phyloP scores from a whole-genome alignment of 2,797 vertebrate genomes.

The Acanthis flammea region DNA sequence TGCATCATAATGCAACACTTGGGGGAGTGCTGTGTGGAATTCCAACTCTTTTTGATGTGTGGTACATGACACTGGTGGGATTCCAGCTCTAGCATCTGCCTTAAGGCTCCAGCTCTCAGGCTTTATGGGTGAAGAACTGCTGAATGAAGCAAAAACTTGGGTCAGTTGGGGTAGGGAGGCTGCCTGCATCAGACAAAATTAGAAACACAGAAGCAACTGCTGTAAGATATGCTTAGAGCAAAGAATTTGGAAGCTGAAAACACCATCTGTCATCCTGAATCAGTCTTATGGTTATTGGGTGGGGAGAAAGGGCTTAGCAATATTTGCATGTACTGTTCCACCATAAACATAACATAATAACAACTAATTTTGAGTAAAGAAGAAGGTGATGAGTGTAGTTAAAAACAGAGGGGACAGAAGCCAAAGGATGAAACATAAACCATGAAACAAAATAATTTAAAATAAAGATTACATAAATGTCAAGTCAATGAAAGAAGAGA shows the following conservation, averaged over 20 bases:
- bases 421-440: not conserved
- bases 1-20: not conserved
- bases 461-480: not conserved
- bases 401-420: not conserved
- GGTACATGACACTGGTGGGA: not conserved
- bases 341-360: not conserved
- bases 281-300: rapidly evolving
- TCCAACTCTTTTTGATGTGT: rapidly evolving
- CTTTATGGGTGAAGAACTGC: not conserved
- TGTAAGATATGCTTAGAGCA: rapidly evolving
- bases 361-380: not conserved
- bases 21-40: not conserved
- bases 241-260: not conserved
- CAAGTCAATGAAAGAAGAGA: not conserved
- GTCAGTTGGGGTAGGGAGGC: rapidly evolving
- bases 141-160: not conserved
- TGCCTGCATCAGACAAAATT: not conserved
- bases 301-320: not conserved
- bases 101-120: not conserved
- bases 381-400: not conserved
- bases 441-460: not conserved
- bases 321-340: not conserved
- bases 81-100: not conserved
- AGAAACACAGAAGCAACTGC: not conserved
- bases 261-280: not conserved